These are phyloP conservation scores for Mionectes olivaceus DNA, from an alignment of 2,797 vertebrate species.

Conservation along the genomic window DNA sequence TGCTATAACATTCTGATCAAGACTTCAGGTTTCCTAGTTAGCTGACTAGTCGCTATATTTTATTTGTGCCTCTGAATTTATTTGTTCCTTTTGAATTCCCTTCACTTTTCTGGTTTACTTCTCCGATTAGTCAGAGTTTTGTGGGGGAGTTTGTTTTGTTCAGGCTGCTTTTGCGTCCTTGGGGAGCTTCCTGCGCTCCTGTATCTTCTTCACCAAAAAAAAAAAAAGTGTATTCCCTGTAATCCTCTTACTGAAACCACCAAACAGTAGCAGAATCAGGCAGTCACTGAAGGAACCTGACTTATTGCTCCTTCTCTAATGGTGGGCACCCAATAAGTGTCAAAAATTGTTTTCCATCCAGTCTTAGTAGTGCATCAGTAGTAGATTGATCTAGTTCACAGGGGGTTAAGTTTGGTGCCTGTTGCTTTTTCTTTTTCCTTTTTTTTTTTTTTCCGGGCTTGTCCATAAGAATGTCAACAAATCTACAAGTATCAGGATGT, in stretches of 20 bases:
- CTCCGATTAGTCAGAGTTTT: neutral
- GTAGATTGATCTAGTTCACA: neutral
- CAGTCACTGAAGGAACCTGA: neutral
- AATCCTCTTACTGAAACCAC: neutral
- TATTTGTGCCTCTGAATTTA: neutral
- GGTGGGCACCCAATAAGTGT: neutral
- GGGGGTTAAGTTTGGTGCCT: neutral
- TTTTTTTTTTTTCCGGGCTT: accelerated
- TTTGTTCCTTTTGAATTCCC: neutral
- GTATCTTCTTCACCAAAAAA: neutral
- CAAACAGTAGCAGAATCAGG: neutral
- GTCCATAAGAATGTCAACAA: neutral
- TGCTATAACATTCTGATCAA: neutral
- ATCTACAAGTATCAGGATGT: neutral
- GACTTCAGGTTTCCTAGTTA: neutral
- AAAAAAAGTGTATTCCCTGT: neutral
- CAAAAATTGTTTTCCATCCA: neutral
- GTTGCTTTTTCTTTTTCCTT: neutral
- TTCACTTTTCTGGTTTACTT: neutral
- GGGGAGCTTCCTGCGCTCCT: neutral
- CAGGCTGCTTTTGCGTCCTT: neutral
- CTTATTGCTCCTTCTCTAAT: neutral
- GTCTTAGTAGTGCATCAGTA: neutral
- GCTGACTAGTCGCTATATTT: neutral
- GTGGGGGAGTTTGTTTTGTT: neutral